phyloP scores from a whole-genome alignment of 64 coral and sea anemone species.

The Catalaphyllia jardinei region DNA sequence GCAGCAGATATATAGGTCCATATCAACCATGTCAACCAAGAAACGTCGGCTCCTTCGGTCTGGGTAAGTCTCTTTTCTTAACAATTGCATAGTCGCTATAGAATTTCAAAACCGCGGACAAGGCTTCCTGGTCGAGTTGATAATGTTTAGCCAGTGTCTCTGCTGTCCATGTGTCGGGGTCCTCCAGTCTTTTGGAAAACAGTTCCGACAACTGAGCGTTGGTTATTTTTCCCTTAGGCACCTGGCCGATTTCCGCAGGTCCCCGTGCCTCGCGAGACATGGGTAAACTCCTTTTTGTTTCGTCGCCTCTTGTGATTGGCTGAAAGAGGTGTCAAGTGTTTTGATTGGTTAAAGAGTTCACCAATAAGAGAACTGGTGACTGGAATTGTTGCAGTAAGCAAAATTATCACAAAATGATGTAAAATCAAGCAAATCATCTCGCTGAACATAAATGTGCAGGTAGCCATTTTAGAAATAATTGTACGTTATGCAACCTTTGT shows the following conservation, averaged over 20 bases:
- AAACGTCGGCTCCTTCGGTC: slow-evolving; percentile 60
- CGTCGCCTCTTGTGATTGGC: not conserved
- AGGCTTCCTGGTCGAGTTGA: slow-evolving; percentile 65
- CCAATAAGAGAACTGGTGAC: not conserved
- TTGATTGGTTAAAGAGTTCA: not conserved
- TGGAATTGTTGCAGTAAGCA: too few species aligned
- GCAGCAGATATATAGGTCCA: not conserved
- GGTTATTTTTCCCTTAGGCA: slow-evolving; percentile 65
- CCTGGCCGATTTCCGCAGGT: not conserved
- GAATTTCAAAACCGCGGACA: slow-evolving; percentile 58
- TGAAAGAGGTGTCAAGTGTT: slow-evolving; percentile 11
- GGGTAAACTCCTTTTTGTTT: slow-evolving; percentile 33
- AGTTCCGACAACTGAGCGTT: slow-evolving; percentile 63
- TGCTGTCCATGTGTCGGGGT: slow-evolving; percentile 69
- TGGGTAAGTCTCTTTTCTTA: slow-evolving; percentile 61
- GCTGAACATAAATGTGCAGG: too few species aligned
- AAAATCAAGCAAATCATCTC: too few species aligned
- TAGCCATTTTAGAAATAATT: too few species aligned
- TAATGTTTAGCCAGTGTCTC: slow-evolving; percentile 72
- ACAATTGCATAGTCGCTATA: slow-evolving; percentile 85
- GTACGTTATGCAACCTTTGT: too few species aligned
- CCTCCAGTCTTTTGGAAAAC: slow-evolving; percentile 49
- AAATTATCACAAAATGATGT: too few species aligned
- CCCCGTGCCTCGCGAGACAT: not conserved
- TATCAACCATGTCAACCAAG: slow-evolving; percentile 1